A percentile compares a stretch with the other conserved stretches of the same genome.
Conservation (phyloP, 2,888 invertebrate genomes). For the Drosophila dives region DNA sequence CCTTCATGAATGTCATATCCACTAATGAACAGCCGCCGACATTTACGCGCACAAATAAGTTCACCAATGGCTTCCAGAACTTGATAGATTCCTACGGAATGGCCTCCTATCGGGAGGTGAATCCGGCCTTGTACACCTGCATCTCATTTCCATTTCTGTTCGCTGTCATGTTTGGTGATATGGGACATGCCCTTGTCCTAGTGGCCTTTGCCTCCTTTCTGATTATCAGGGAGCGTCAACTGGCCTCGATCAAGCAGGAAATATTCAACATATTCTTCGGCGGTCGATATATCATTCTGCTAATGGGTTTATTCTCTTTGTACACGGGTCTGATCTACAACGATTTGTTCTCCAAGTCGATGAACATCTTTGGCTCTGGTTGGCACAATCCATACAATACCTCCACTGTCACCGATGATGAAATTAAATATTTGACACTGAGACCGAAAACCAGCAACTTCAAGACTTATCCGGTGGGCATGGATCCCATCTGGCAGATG, state of each 20-base stretch:
- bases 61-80: slow-evolving; percentile 96
- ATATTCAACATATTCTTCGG: slow-evolving; percentile 99
- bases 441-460: slow-evolving; percentile 86
- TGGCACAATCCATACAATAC: slow-evolving; percentile 89
- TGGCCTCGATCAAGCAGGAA: slow-evolving; percentile 90
- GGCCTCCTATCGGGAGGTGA: slow-evolving; percentile 96
- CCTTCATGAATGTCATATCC: slow-evolving; percentile 95
- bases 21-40: slow-evolving; percentile 94
- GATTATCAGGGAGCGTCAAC: slow-evolving; percentile 91
- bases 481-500: slow-evolving; percentile 92
- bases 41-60: slow-evolving; percentile 95
- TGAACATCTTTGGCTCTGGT: slow-evolving; percentile 96
- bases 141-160: slow-evolving; percentile 98
- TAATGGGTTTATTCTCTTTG: slow-evolving; percentile 98
- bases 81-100: slow-evolving; percentile 97
- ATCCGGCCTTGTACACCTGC: slow-evolving; percentile 94
- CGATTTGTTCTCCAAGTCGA: slow-evolving; percentile 97
- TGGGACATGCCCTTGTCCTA: slow-evolving; percentile 95
- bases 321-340: slow-evolving; percentile 99
- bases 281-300: slow-evolving; percentile 97
- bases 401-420: slow-evolving; percentile 76
- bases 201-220: slow-evolving; percentile 92
- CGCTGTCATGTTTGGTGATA: slow-evolving; percentile 98
- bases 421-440: slow-evolving; percentile 61
- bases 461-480: slow-evolving; percentile 92